Base-by-base conservation (phyloP, 2,888 invertebrate genomes). In the Bedellia somnulentella region DNA sequence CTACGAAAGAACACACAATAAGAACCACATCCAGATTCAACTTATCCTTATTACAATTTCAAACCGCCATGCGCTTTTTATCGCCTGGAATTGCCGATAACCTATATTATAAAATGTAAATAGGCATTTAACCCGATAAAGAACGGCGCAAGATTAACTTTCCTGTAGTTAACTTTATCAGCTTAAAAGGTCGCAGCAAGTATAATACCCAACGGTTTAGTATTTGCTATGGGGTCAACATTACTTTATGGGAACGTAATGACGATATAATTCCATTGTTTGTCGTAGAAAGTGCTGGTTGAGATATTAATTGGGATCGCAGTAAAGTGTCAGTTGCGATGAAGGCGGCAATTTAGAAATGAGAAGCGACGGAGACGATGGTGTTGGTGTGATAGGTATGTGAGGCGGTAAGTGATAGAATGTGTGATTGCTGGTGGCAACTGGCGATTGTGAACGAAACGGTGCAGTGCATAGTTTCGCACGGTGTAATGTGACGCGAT, bases 1-100 rank as follows among this genome's bases (percentile, higher is more conserved):
- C 95, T 95, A 80, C 27, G 67, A 76, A 41, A 32, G 40, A 41
- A 36, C n/a, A n/a, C n/a, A n/a, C n/a, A n/a, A n/a, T n/a, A n/a
- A n/a, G n/a, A n/a, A n/a, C n/a, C n/a, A n/a, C n/a, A n/a, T n/a
- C n/a, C n/a, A n/a, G n/a, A n/a, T n/a, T n/a, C n/a, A n/a, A n/a
- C n/a, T n/a, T n/a, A n/a, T n/a, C n/a, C n/a, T n/a, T n/a, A n/a
- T n/a, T n/a, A n/a, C n/a, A n/a, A n/a, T n/a, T n/a, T n/a, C n/a
- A n/a, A n/a, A n/a, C n/a, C n/a, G n/a, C n/a, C n/a, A n/a, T n/a
- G n/a, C n/a, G n/a, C n/a, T n/a, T n/a, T 40, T 68, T 71, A 70
- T 68, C 66, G 57, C 57, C 53, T 58, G 60, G 64, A 57, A 64
- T 70, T 60, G 58, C 61, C 53, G 73, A 75, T 75, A 75, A 71